phyloP scores from a whole-genome alignment of 2,888 invertebrate species.

The Pyrrhosoma nymphula region DNA sequence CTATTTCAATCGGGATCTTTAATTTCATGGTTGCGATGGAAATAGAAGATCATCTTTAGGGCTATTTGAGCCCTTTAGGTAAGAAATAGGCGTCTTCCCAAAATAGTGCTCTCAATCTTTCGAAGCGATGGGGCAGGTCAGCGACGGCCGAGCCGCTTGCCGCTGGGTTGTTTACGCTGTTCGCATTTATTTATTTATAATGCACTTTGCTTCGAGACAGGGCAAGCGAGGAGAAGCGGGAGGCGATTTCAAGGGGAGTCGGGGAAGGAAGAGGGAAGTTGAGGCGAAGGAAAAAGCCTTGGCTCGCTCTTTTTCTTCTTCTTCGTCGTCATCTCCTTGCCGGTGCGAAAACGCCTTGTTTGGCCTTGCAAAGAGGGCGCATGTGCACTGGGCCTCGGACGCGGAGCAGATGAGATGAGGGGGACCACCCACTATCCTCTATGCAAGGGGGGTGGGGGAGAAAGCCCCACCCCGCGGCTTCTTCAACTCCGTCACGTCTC shows the following conservation, averaged over 20 bases:
- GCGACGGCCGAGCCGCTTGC: background rate
- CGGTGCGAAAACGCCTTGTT: background rate
- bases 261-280: background rate
- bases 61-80: background rate
- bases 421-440: background rate
- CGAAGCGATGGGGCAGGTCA: slow-evolving; percentile 5
- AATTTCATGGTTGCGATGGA: background rate
- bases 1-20: background rate
- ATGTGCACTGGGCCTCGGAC: background rate
- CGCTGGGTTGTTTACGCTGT: background rate
- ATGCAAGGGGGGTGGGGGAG: too few relatives aligned
- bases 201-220: background rate
- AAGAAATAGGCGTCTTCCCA: background rate
- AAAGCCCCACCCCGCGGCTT: too few relatives aligned
- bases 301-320: background rate
- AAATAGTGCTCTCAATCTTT: background rate
- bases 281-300: background rate
- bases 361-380: background rate
- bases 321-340: background rate
- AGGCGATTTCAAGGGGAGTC: background rate
- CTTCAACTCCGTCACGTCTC: background rate
- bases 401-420: background rate
- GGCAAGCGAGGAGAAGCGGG: background rate
- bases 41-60: background rate
- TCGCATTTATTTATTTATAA: background rate